These are phyloP conservation scores for Ptilonorhynchus violaceus DNA, from an alignment of 2,113 vertebrate species.

Conservation along the genomic window DNA sequence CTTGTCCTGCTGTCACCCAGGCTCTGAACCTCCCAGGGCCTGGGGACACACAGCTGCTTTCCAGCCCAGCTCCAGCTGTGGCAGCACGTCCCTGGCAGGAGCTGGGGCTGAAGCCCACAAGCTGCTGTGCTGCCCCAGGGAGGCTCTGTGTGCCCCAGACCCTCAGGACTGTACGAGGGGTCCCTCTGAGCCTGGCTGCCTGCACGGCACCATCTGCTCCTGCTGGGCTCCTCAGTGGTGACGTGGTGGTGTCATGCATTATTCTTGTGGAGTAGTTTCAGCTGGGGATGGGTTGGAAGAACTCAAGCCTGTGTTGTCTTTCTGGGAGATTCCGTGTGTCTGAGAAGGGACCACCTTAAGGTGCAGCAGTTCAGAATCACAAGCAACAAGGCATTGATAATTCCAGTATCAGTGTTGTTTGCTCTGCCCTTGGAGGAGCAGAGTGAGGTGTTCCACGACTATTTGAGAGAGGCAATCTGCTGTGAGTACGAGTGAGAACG, in stretches of 20 bases:
- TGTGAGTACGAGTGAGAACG: constrained; percentile 28
- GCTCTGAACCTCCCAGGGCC: neutral
- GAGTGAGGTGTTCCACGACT: neutral
- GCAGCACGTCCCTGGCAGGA: neutral
- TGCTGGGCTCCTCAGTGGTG: neutral
- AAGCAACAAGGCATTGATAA: neutral
- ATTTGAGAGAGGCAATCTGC: neutral
- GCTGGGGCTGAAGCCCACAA: neutral
- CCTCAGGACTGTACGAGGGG: rapidly evolving
- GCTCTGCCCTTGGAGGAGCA: neutral
- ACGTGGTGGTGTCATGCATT: rapidly evolving
- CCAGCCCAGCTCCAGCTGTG: neutral
- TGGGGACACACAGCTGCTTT: neutral
- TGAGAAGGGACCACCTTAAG: neutral
- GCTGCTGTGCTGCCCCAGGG: neutral
- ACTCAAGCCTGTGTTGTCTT: neutral
- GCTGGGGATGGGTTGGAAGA: neutral
- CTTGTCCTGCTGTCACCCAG: neutral
- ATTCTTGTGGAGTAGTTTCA: neutral
- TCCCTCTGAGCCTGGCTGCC: neutral
- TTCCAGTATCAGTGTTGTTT: neutral
- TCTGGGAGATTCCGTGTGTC: neutral
- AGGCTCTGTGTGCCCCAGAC: neutral
- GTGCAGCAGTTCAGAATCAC: neutral
- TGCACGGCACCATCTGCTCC: neutral